Percentiles rank a stretch among this genome's conserved stretches.
phyloP scores from a whole-genome alignment of 2,797 vertebrate genomes.

The Pseudomugil tenellus region DNA sequence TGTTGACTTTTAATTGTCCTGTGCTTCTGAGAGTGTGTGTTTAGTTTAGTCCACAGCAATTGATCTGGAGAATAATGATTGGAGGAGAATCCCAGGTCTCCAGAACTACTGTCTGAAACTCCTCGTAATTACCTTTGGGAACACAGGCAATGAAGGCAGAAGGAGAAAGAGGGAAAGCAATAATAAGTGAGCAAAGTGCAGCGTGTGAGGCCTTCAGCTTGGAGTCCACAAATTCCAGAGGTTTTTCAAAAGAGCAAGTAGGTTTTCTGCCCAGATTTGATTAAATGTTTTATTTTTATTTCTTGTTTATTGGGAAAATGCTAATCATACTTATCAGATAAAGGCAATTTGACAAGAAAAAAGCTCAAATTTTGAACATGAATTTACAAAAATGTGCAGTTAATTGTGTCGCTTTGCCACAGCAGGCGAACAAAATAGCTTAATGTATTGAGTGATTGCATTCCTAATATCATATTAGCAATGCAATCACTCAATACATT shows the following conservation, averaged over 20 bases:
- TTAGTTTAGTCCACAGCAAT: conserved; percentile 69
- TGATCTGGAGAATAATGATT: conserved; percentile 74
- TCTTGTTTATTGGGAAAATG: neutral
- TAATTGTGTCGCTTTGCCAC: neutral
- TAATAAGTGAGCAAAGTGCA: conserved; percentile 29
- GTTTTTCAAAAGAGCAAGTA: conserved; percentile 11
- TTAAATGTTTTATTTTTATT: neutral
- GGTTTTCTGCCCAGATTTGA: conserved; percentile 2
- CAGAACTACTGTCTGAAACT: conserved; percentile 65
- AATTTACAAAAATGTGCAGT: neutral
- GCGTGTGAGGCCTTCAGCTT: conserved; percentile 9
- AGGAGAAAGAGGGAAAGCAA: conserved; percentile 29
- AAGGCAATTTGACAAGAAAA: neutral
- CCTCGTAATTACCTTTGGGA: conserved; percentile 71
- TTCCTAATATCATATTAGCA: too few relatives aligned
- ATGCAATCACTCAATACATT: too few relatives aligned
- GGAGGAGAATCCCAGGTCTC: conserved; percentile 58
- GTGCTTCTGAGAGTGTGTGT: conserved; percentile 71
- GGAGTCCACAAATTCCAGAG: neutral
- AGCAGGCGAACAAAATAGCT: neutral
- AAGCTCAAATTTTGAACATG: neutral
- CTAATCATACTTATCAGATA: neutral
- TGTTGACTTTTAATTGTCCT: conserved; percentile 73
- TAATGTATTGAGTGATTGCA: neutral
- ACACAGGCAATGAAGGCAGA: conserved; percentile 32